Evolutionary conservation across 1,140 invertebrate genomes (phyloP).

Genomic region (Zophobas atratus): DNA sequence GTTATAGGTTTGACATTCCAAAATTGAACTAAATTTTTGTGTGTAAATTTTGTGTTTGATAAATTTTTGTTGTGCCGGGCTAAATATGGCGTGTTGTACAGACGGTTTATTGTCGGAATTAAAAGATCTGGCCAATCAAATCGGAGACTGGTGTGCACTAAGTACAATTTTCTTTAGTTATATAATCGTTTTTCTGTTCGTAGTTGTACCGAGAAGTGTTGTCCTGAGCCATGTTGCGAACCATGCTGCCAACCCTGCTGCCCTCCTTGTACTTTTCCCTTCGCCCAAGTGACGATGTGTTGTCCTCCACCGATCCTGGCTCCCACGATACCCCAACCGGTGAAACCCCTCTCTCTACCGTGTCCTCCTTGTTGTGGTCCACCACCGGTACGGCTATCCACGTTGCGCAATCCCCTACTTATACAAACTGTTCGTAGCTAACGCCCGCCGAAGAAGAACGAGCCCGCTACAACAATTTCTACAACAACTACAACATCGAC

Average conservation of each 20-base stretch:
- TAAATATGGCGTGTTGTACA: background rate
- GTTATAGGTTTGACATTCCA: background rate
- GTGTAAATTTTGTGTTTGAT: background rate
- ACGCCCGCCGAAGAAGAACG: background rate
- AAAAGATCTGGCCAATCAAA: slow-evolving; percentile 4
- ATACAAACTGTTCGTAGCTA: background rate
- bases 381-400: background rate
- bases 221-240: background rate
- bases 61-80: too few relatives aligned
- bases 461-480: slow-evolving; percentile 46
- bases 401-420: too few relatives aligned
- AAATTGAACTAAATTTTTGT: background rate
- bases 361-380: background rate
- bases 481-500: slow-evolving; percentile 50
- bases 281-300: slow-evolving; percentile 1
- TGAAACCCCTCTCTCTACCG: slow-evolving; percentile 1
- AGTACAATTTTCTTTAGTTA: background rate
- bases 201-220: background rate
- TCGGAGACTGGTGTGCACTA: background rate
- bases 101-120: background rate
- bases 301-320: slow-evolving; percentile 1
- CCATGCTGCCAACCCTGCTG: background rate
- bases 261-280: background rate
- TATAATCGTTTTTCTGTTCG: background rate
- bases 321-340: background rate